These are phyloP conservation scores for Tribolium madens DNA, from an alignment of 1,140 invertebrate genomes.

Conservation along the genomic window DNA sequence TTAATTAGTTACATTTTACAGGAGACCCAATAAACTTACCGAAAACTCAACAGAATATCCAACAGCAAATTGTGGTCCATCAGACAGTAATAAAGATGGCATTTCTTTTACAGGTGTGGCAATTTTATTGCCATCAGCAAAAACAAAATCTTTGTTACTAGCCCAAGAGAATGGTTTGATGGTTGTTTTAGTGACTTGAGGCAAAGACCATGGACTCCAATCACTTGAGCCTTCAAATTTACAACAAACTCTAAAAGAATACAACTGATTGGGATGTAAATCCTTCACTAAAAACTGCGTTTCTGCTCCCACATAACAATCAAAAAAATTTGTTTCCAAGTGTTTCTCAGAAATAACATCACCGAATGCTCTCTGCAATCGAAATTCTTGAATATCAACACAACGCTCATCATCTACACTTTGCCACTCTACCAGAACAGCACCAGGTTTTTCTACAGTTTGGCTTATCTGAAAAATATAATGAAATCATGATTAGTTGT, in stretches of 20 bases:
- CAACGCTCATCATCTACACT: constrained; percentile 55
- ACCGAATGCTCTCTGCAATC: constrained; percentile 57
- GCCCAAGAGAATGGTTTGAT: constrained; percentile 57
- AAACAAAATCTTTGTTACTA: constrained; percentile 45
- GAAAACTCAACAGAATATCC: constrained; percentile 60
- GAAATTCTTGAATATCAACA: constrained; percentile 60
- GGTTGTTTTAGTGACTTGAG: constrained; percentile 53
- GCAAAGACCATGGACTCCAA: constrained; percentile 60
- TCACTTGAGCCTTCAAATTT: constrained; percentile 58
- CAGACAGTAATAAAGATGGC: constrained; percentile 51
- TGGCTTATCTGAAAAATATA: constrained; percentile 49
- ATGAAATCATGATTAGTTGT: neutral
- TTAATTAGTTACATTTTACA: constrained; percentile 8
- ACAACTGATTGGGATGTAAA: constrained; percentile 53
- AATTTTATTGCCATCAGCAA: constrained; percentile 57
- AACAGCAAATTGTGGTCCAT: constrained; percentile 53
- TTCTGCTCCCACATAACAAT: constrained; percentile 58
- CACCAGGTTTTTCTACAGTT: constrained; percentile 56
- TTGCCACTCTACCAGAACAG: constrained; percentile 59
- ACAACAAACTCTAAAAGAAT: constrained; percentile 60
- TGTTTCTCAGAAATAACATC: constrained; percentile 54
- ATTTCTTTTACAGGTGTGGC: constrained; percentile 39
- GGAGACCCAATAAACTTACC: constrained; percentile 49
- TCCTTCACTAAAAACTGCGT: constrained; percentile 57
- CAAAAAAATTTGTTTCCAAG: constrained; percentile 52